A percentile compares a stretch with the other conserved stretches of the same genome.
These are phyloP conservation scores for Didymodactylos carnosus DNA, from an alignment of 2,888 invertebrate species.

Conservation along the genomic window DNA sequence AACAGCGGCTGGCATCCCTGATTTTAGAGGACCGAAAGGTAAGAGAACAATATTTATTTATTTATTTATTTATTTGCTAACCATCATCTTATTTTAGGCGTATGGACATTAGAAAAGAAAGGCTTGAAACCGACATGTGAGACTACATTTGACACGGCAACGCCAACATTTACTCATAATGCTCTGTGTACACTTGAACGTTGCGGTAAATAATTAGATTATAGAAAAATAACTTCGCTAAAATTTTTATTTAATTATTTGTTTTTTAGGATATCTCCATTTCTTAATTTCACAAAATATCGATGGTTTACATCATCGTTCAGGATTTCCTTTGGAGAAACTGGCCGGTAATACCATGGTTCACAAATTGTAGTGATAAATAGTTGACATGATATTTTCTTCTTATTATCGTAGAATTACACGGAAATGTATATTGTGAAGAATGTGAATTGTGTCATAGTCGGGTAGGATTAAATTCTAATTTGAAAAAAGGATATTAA, in stretches of 20 bases:
- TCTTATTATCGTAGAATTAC: no score
- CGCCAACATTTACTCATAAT: constrained; percentile 81
- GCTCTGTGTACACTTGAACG: constrained; percentile 61
- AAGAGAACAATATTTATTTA: background rate
- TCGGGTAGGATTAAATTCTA: constrained; percentile 21
- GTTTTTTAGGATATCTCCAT: constrained; percentile 40
- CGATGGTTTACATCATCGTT: constrained; percentile 80
- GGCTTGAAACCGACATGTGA: constrained; percentile 51
- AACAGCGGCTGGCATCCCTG: constrained; percentile 53
- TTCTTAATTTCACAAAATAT: constrained; percentile 90
- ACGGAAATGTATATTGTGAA: constrained; percentile 93
- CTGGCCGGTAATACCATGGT: no score
- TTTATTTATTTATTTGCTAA: no score
- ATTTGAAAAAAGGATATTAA: background rate
- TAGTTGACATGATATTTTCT: no score
- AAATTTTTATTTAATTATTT: background rate
- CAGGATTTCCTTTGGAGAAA: constrained; percentile 57
- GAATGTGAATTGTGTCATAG: constrained; percentile 61
- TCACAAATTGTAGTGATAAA: no score
- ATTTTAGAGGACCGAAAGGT: constrained; percentile 59
- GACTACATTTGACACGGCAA: constrained; percentile 67
- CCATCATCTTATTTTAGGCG: constrained; percentile 37
- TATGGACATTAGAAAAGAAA: constrained; percentile 69
- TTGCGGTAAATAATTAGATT: constrained; percentile 27
- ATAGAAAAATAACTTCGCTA: background rate